These are phyloP conservation scores for Ladona fulva DNA, from an alignment of 1,140 invertebrate genomes.

Conservation along the genomic window DNA sequence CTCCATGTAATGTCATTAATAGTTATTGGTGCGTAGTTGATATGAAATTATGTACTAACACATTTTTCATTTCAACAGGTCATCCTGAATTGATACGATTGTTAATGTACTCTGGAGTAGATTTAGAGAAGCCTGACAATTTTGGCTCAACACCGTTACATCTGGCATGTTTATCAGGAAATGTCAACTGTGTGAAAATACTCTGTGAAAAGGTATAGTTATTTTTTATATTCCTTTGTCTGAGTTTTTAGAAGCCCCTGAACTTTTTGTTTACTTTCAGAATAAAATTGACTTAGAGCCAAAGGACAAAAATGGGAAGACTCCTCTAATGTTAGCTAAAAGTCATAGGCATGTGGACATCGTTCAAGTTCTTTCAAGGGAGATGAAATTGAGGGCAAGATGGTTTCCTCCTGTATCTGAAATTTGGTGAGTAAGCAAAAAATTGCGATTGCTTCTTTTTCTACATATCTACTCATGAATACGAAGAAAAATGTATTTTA, in stretches of 20 bases:
- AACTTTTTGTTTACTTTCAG: slow-evolving; percentile 31
- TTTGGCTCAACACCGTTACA: slow-evolving; percentile 89
- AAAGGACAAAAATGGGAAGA: slow-evolving; percentile 84
- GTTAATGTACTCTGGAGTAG: slow-evolving; percentile 82
- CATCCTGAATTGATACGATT: slow-evolving; percentile 77
- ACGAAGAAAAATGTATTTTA: too few species aligned
- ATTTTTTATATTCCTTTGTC: not conserved
- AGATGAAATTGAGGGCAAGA: slow-evolving; percentile 67
- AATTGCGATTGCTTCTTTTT: not conserved
- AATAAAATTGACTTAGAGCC: slow-evolving; percentile 77
- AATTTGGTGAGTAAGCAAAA: slow-evolving; percentile 52
- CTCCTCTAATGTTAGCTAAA: slow-evolving; percentile 75
- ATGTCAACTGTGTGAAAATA: slow-evolving; percentile 66
- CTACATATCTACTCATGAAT: too few species aligned
- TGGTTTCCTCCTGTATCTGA: slow-evolving; percentile 79
- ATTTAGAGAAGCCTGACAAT: slow-evolving; percentile 80
- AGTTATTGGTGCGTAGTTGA: slow-evolving; percentile 12
- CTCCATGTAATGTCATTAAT: not conserved
- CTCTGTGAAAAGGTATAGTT: slow-evolving; percentile 70
- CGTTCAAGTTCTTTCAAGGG: slow-evolving; percentile 65
- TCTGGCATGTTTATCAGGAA: slow-evolving; percentile 82
- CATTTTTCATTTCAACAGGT: slow-evolving; percentile 33
- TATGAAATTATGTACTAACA: not conserved
- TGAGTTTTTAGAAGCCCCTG: not conserved
- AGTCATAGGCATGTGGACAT: slow-evolving; percentile 78